phyloP scores from a whole-genome alignment of 2,797 vertebrate species.

The Telmatherina bonti region DNA sequence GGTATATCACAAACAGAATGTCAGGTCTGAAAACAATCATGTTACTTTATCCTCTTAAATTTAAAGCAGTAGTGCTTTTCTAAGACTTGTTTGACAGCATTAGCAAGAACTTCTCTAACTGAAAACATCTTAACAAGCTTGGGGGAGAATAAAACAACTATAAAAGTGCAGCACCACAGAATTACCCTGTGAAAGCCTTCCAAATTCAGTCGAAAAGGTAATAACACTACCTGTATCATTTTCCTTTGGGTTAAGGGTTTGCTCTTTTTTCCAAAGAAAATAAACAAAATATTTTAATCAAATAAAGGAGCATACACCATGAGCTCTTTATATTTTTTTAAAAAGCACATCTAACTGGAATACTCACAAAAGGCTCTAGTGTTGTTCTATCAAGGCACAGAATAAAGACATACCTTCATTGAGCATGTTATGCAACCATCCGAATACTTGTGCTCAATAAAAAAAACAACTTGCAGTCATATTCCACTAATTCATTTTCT shows the following conservation, averaged over 20 bases:
- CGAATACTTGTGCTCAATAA: constrained; percentile 31
- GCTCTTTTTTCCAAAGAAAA: constrained; percentile 4
- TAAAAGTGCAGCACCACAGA: constrained; percentile 21
- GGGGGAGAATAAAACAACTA: constrained; percentile 10
- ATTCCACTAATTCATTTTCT: constrained; percentile 31
- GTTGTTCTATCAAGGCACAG: constrained; percentile 46
- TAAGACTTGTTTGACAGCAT: constrained; percentile 1
- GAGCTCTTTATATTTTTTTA: constrained; percentile 23
- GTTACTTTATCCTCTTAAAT: not conserved
- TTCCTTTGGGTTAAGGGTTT: constrained; percentile 17
- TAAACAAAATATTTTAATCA: constrained; percentile 22
- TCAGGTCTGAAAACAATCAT: constrained; percentile 8
- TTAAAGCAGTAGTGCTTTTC: not conserved
- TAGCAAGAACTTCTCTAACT: not conserved
- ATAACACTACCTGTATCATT: constrained; percentile 1
- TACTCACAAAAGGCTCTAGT: constrained; percentile 46
- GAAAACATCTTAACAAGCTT: constrained; percentile 11
- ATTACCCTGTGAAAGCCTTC: constrained; percentile 8
- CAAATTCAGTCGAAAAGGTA: constrained; percentile 6
- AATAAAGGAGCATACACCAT: constrained; percentile 21
- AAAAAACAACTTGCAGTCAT: constrained; percentile 13
- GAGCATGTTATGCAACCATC: constrained; percentile 46
- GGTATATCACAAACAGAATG: not conserved
- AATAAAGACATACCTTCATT: constrained; percentile 60
- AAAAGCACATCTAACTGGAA: constrained; percentile 37